Evolutionary conservation across 2,113 vertebrate genomes (phyloP).

Genomic region (Sminthopsis crassicaudata): DNA sequence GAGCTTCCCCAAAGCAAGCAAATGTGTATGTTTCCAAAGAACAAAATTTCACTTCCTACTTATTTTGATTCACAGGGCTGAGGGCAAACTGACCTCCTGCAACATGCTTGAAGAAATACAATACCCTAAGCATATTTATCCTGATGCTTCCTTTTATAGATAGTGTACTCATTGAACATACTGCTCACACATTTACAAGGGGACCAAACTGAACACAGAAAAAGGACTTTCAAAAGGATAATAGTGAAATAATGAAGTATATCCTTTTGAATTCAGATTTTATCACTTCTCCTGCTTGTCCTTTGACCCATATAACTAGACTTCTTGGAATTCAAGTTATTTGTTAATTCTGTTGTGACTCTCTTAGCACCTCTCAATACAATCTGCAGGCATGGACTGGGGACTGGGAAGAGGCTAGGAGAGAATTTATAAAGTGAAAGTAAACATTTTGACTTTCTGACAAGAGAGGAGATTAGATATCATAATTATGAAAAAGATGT

Average conservation of each 20-base stretch:
- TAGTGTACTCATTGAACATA: rapidly evolving
- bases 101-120: not conserved
- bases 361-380: not conserved
- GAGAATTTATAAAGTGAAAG: not conserved
- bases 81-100: not conserved
- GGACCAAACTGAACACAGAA: rapidly evolving
- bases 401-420: not conserved
- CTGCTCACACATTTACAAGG: not conserved
- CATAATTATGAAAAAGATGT: rapidly evolving
- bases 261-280: not conserved
- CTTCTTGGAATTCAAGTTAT: rapidly evolving
- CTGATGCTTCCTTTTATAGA: rapidly evolving
- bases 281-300: rapidly evolving
- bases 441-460: not conserved
- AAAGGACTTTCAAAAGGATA: rapidly evolving
- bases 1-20: not conserved
- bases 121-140: rapidly evolving
- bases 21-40: not conserved
- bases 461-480: not conserved
- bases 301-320: rapidly evolving
- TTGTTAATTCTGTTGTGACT: too few relatives aligned
- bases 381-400: rapidly evolving
- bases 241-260: rapidly evolving
- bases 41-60: not conserved
- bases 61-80: rapidly evolving